A percentile compares a stretch with the other conserved stretches of the same genome.
Evolutionary conservation across 1,140 invertebrate species (phyloP).

Genomic region (Ips nitidus): DNA sequence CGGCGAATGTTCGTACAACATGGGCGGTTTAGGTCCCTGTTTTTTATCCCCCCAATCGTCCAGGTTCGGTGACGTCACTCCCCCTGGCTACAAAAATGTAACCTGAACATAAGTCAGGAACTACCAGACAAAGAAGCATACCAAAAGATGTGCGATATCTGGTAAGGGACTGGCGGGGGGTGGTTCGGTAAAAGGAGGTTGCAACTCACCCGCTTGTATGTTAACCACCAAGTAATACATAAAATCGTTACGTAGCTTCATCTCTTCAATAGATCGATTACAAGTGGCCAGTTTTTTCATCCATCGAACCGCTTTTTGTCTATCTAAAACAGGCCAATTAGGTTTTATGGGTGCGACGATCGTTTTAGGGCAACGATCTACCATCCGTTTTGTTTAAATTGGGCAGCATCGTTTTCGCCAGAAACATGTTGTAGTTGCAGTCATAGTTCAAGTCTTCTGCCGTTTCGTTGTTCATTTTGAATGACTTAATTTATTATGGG

Average conservation of each 20-base stretch:
- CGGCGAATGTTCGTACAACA: constrained; percentile 55
- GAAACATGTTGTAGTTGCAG: constrained; percentile 53
- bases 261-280: constrained; percentile 52
- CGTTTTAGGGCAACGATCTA: constrained; percentile 25
- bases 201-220: constrained; percentile 52
- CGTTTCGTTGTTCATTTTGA: constrained; percentile 43
- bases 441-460: constrained; percentile 53
- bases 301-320: constrained; percentile 52
- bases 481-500: constrained; percentile 17
- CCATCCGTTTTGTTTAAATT: constrained; percentile 49
- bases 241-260: constrained; percentile 57
- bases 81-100: constrained; percentile 43
- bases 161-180: constrained; percentile 52
- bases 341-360: not conserved
- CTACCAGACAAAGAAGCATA: constrained; percentile 32
- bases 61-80: constrained; percentile 37
- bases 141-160: constrained; percentile 51
- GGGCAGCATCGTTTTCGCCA: constrained; percentile 51
- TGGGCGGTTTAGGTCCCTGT: constrained; percentile 43
- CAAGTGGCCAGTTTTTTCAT: constrained; percentile 53
- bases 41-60: constrained; percentile 39
- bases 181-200: constrained; percentile 52
- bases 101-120: not conserved
- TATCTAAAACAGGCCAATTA: constrained; percentile 31
- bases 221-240: constrained; percentile 56